Percentiles rank a stretch among this genome's conserved stretches.
These are phyloP conservation scores for Cygnus atratus DNA, from an alignment of 2,113 vertebrate genomes.

Conservation along the genomic window DNA sequence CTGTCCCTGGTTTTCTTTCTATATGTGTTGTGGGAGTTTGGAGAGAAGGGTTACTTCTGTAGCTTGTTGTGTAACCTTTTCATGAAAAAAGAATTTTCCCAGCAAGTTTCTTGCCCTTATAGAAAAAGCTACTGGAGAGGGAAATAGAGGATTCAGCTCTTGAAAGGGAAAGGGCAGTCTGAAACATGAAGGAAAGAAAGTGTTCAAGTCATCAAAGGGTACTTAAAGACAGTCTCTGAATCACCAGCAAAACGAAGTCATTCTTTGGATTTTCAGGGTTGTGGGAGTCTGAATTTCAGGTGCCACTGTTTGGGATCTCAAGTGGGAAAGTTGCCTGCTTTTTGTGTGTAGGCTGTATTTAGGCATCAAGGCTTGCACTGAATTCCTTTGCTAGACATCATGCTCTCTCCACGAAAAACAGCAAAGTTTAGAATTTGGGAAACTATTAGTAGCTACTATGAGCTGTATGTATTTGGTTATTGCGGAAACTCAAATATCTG, in stretches of 20 bases:
- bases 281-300: constrained; percentile 1
- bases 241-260: constrained; percentile 12
- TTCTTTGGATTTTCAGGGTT: background rate
- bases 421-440: background rate
- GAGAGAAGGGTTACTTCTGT: background rate
- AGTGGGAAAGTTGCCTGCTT: background rate
- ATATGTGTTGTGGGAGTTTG: background rate
- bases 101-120: background rate
- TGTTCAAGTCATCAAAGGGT: constrained; percentile 5
- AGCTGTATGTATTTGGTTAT: background rate
- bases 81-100: background rate
- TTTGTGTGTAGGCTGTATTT: background rate
- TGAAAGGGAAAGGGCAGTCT: constrained; percentile 11
- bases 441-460: background rate
- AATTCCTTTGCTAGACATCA: background rate
- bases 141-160: background rate
- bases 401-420: background rate
- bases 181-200: constrained; percentile 6
- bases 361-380: background rate
- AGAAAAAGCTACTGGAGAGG: background rate
- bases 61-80: background rate
- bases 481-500: background rate
- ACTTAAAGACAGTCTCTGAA: constrained; percentile 9
- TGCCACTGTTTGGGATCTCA: background rate
- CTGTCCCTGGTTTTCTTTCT: background rate